Conservation (phyloP, 2,113 vertebrate genomes). For the Azemiops feae region DNA sequence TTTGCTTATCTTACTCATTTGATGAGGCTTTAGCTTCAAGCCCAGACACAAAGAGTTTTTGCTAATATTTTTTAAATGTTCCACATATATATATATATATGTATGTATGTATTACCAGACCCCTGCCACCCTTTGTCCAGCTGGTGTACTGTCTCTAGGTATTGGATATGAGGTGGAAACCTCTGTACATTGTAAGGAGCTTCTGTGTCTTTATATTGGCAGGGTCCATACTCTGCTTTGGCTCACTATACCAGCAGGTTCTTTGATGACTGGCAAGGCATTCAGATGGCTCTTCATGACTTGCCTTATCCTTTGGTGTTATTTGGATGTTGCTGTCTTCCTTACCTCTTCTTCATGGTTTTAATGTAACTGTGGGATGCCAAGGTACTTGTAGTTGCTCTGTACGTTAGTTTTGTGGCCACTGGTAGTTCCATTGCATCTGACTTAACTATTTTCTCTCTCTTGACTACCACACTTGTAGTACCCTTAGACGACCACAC, state of each 20-base stretch:
- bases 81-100: neutral
- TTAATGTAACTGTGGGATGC: neutral
- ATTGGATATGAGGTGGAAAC: neutral
- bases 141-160: neutral
- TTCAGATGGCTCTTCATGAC: neutral
- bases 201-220: neutral
- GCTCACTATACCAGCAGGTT: neutral
- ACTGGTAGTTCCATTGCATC: neutral
- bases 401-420: neutral
- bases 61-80: neutral
- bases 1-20: neutral
- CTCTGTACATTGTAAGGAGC: neutral
- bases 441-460: neutral
- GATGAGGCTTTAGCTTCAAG: conserved; percentile 7
- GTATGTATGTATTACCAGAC: neutral
- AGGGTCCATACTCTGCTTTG: neutral
- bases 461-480: neutral
- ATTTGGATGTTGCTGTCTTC: neutral
- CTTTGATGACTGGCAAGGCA: neutral
- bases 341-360: neutral
- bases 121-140: neutral
- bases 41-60: neutral
- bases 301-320: neutral
- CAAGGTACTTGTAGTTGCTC: neutral
- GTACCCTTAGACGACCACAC: no score